Conservation (phyloP, 2,888 invertebrate genomes). For the Drosophila monieri region DNA sequence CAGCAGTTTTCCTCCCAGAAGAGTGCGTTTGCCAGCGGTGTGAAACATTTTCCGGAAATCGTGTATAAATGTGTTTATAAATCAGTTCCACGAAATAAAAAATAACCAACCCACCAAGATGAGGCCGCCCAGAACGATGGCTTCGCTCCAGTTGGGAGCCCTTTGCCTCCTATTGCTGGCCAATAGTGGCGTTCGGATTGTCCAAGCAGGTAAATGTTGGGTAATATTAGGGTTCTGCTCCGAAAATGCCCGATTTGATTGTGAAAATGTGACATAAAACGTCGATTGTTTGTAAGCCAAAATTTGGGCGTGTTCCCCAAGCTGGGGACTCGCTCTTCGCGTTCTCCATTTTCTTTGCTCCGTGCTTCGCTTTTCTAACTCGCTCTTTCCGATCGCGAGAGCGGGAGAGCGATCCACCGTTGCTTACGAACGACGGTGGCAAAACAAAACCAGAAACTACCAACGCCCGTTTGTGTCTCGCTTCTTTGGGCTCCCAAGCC, state of each 20-base stretch:
- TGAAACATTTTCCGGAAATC: slow-evolving; percentile 8
- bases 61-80: slow-evolving; percentile 64
- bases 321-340: slow-evolving; percentile 66
- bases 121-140: slow-evolving; percentile 48
- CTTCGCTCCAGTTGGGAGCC: slow-evolving; percentile 42
- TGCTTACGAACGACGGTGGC: slow-evolving; percentile 73
- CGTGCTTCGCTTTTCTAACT: slow-evolving; percentile 56
- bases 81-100: slow-evolving; percentile 15
- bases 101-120: slow-evolving; percentile 39
- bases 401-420: slow-evolving; percentile 42
- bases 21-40: slow-evolving; percentile 25
- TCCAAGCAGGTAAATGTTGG: slow-evolving; percentile 59
- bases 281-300: slow-evolving; percentile 58
- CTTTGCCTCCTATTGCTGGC: slow-evolving; percentile 56
- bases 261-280: slow-evolving; percentile 36
- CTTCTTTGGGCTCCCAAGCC: slow-evolving; percentile 4
- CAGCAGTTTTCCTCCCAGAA: slow-evolving; percentile 15
- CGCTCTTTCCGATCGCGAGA: slow-evolving; percentile 54
- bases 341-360: slow-evolving; percentile 50
- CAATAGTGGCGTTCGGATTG: slow-evolving; percentile 66
- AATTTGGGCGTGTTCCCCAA: slow-evolving; percentile 77
- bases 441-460: slow-evolving; percentile 72
- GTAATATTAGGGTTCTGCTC: not conserved
- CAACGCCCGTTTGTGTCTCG: slow-evolving; percentile 59
- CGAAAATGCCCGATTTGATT: not conserved